Evolutionary conservation across 2,888 invertebrate species (phyloP), one percentile per base, ranked within the genome.

Genomic region (Chloroclysta siterata): DNA sequence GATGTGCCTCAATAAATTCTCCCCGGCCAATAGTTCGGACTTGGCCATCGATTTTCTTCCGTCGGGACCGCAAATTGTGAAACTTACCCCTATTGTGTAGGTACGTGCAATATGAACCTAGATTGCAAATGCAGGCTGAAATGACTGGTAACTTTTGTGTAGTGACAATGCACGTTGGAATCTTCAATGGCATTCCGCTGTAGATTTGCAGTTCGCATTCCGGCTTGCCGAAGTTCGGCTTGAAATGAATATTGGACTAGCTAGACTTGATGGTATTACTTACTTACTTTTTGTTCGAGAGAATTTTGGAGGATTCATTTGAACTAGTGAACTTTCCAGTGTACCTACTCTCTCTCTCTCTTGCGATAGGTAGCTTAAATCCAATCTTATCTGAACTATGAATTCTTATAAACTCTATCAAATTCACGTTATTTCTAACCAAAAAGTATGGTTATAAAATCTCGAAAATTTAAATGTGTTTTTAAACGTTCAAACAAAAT

Each of bases 91-190:
- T 72, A 83, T 88, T 88, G 87, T 87, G 78, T 80, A 79, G 73
- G 73, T 69, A 79, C 77, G 78, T 81, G 84, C 86, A 86, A 82
- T 85, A 86, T 84, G 85, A 84, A 85, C 81, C 77, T 72, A 47
- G 81, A 78, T 81, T 83, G 84, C 80, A 87, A 81, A 82, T 83
- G 84, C 80, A 87, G 81, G 81, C 86, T 87, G 83, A 85, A 82
- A 80, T 81, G 81, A 84, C 83, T 85, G 80, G 77, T 72, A 77
- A 83, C 81, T 81, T 81, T 82, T 81, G 79, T 79, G 71, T 75
- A 70, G 75, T 76, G 55, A 71, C 73, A 69, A 73, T 70, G 60
- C 70, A 58, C 60, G 65, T 63, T 63, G 69, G 64, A 72, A 77
- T 78, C 68, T 59, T 66, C 68, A 71, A 65, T 69, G 66, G 72